Evolutionary conservation across 2,888 invertebrate species (phyloP).

Genomic region (Ophioninae sp.): DNA sequence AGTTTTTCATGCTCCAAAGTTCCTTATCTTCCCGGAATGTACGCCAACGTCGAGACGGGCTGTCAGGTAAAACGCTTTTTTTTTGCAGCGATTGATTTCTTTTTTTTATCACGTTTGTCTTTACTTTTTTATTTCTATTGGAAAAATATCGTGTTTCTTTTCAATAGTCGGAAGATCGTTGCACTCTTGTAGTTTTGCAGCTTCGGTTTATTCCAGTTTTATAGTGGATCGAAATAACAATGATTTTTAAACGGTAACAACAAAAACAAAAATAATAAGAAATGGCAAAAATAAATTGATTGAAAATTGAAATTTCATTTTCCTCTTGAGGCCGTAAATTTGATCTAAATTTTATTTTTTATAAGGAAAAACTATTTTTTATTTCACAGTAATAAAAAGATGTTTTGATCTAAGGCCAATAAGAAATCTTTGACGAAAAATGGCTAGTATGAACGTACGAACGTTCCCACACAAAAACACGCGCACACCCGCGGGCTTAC

Average conservation of each 20-base stretch:
- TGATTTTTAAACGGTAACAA: neutral
- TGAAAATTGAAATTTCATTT: too few relatives aligned
- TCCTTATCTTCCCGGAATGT: slow-evolving; percentile 92
- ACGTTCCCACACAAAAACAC: neutral
- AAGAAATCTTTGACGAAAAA: neutral
- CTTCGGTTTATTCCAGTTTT: neutral
- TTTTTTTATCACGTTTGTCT: neutral
- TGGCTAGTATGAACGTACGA: neutral
- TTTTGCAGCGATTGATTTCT: neutral
- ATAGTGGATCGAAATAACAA: neutral
- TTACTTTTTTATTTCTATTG: neutral
- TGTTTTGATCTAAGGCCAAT: neutral
- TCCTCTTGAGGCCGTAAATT: too few relatives aligned
- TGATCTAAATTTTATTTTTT: too few relatives aligned
- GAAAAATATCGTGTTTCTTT: neutral
- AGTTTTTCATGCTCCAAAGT: slow-evolving; percentile 90
- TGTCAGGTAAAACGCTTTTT: slow-evolving; percentile 85
- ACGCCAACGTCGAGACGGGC: slow-evolving; percentile 94
- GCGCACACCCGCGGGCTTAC: neutral
- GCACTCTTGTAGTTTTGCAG: neutral
- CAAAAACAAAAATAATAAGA: too few relatives aligned
- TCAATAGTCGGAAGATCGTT: neutral
- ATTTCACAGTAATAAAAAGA: neutral
- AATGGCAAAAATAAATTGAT: too few relatives aligned
- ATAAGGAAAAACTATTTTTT: neutral